A percentile compares a stretch with the other conserved stretches of the same genome.
Evolutionary conservation across 2,797 vertebrate species (phyloP).

Genomic region (Rhadinocentrus ornatus): DNA sequence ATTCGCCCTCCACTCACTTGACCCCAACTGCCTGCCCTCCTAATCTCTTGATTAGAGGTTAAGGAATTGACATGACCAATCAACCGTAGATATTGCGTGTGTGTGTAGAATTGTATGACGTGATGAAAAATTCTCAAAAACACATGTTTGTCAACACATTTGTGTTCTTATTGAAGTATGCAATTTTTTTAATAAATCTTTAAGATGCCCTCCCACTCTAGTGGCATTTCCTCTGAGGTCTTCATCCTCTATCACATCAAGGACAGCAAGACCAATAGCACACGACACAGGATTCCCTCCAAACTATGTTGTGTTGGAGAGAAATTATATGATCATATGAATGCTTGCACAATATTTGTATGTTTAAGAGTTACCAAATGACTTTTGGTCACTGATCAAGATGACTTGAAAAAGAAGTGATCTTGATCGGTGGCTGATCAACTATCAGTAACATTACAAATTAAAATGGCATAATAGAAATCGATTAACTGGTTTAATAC

Average conservation of each 20-base stretch:
- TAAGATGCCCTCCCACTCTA: constrained; percentile 86
- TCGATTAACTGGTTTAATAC: neutral
- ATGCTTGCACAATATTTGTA: neutral
- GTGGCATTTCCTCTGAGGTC: constrained; percentile 86
- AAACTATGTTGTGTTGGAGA: constrained; percentile 80
- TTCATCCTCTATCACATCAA: constrained; percentile 91
- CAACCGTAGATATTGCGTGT: too few relatives aligned
- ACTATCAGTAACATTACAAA: neutral
- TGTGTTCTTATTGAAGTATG: too few relatives aligned
- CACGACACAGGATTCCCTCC: constrained; percentile 95
- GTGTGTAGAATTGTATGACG: too few relatives aligned
- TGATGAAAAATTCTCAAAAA: too few relatives aligned
- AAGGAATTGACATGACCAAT: too few relatives aligned
- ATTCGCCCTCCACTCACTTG: too few relatives aligned
- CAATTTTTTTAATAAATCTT: constrained; percentile 80
- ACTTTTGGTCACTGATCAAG: neutral
- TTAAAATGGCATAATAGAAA: neutral
- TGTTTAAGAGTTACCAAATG: neutral
- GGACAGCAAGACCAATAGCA: constrained; percentile 90
- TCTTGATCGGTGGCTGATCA: neutral
- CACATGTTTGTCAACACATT: too few relatives aligned
- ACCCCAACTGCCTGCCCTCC: too few relatives aligned
- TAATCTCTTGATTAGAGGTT: too few relatives aligned
- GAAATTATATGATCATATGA: neutral
- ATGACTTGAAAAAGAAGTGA: neutral